Conservation (phyloP, 2,797 vertebrate genomes). For the Aldrovandia affinis region DNA sequence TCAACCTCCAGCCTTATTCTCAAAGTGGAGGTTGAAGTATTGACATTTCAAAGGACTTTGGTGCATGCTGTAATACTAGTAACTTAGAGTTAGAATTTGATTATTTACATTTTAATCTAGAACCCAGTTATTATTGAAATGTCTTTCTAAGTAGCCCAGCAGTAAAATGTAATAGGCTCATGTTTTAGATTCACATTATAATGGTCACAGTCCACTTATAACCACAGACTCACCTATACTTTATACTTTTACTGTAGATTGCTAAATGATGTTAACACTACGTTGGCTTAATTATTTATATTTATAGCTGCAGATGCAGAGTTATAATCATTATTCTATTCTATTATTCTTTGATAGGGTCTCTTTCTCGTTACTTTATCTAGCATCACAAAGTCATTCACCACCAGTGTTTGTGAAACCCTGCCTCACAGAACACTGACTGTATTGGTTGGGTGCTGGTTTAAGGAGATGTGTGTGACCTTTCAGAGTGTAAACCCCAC, state of each 20-base stretch:
- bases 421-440: neutral
- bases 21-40: neutral
- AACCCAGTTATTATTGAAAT: neutral
- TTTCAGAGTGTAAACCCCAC: conserved; percentile 60
- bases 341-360: neutral
- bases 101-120: neutral
- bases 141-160: too few relatives aligned
- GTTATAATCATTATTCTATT: neutral
- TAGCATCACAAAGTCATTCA: neutral
- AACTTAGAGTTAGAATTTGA: neutral
- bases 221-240: too few relatives aligned
- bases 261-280: neutral
- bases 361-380: neutral
- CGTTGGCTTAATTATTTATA: neutral
- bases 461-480: conserved; percentile 52
- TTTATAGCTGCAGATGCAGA: neutral
- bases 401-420: neutral
- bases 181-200: too few relatives aligned
- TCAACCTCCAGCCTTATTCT: neutral
- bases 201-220: too few relatives aligned
- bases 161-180: too few relatives aligned
- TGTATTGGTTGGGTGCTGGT: conserved; percentile 13
- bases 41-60: neutral
- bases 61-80: neutral
- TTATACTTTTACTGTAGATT: neutral